A percentile compares a stretch with the other conserved stretches of the same genome.
Evolutionary conservation across 2,113 vertebrate species (phyloP).

Genomic region (Malurus alboscapulatus): DNA sequence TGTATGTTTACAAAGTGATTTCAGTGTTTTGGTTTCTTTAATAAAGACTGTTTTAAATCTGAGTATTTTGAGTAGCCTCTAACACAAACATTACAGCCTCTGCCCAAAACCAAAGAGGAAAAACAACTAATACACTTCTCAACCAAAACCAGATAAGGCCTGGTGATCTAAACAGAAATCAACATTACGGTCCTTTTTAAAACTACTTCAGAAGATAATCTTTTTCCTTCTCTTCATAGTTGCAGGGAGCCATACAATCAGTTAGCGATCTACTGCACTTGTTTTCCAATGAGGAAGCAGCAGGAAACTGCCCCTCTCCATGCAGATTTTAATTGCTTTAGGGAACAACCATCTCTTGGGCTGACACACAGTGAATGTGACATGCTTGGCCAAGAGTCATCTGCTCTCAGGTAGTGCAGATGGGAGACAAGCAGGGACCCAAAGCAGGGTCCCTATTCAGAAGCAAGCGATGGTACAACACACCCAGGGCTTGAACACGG

Average conservation of each 20-base stretch:
- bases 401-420: not conserved
- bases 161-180: not conserved
- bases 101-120: not conserved
- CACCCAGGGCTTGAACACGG: rapidly evolving
- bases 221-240: not conserved
- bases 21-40: not conserved
- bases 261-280: not conserved
- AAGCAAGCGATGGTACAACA: not conserved
- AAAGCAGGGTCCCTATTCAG: not conserved
- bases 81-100: not conserved
- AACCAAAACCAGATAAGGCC: not conserved
- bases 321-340: not conserved
- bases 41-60: not conserved
- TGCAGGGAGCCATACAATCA: not conserved
- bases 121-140: not conserved
- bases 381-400: not conserved
- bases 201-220: not conserved
- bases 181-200: not conserved
- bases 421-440: not conserved
- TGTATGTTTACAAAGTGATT: not conserved
- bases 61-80: not conserved
- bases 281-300: not conserved
- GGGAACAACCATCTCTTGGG: not conserved
- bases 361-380: not conserved
- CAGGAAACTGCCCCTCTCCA: not conserved